phyloP scores from a whole-genome alignment of 2,888 invertebrate species.

The Campoplex nolae region DNA sequence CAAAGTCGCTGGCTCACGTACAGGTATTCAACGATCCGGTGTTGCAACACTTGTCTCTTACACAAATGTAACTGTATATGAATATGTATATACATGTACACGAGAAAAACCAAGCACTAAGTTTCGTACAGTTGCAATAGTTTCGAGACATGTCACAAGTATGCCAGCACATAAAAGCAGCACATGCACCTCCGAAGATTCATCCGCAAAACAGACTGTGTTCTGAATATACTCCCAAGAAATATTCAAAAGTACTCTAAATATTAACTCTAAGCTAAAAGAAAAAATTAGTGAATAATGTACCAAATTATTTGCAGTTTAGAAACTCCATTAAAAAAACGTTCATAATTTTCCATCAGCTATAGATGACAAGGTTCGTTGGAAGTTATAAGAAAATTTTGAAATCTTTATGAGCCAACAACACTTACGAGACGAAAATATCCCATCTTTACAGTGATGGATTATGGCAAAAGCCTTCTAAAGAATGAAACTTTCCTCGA shows the following conservation, averaged over 20 bases:
- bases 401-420: not conserved
- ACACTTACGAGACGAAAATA: not conserved
- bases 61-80: not conserved
- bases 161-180: slow-evolving; percentile 2
- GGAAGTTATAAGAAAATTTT: not conserved
- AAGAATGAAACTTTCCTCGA: not conserved
- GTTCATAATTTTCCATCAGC: not conserved
- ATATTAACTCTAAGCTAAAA: not conserved
- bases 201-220: slow-evolving; percentile 22
- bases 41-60: slow-evolving; percentile 10
- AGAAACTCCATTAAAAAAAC: not conserved
- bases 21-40: slow-evolving; percentile 20
- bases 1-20: slow-evolving; percentile 45
- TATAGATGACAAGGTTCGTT: not conserved
- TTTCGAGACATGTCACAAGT: slow-evolving; percentile 50
- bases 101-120: slow-evolving; percentile 10
- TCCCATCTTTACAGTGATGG: not conserved
- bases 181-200: slow-evolving; percentile 33
- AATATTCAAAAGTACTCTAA: slow-evolving; percentile 35
- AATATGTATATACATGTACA: slow-evolving; percentile 19
- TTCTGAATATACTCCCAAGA: slow-evolving; percentile 8
- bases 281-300: not conserved
- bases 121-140: slow-evolving; percentile 44
- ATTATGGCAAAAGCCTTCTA: not conserved
- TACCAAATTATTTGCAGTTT: not conserved